A percentile compares a stretch with the other conserved stretches of the same genome.
Evolutionary conservation across 2,888 invertebrate species (phyloP).

Genomic region (Actias luna): DNA sequence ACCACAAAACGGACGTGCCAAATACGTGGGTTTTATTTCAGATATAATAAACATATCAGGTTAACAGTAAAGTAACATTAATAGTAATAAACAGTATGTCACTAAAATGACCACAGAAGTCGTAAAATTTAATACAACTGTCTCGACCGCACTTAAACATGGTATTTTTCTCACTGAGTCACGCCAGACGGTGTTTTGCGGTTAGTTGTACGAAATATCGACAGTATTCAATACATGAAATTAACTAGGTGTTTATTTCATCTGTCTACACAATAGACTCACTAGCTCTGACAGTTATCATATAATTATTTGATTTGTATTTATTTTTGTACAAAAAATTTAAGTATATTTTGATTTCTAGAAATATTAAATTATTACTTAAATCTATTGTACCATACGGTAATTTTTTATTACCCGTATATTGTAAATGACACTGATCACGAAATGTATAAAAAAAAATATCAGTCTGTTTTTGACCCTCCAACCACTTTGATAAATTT

Average conservation of each 20-base stretch:
- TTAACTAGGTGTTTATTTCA: neutral
- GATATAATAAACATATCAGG: slow-evolving; percentile 41
- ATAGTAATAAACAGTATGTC: slow-evolving; percentile 49
- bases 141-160: slow-evolving; percentile 33
- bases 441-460: no score
- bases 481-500: no score
- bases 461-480: no score
- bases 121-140: slow-evolving; percentile 56
- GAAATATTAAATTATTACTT: no score
- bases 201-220: neutral
- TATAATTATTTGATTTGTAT: no score
- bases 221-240: neutral
- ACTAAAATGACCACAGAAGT: slow-evolving; percentile 51
- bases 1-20: slow-evolving; percentile 23
- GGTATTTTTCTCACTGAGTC: slow-evolving; percentile 26
- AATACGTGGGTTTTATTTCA: slow-evolving; percentile 29
- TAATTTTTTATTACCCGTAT: no score
- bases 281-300: no score
- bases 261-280: no score
- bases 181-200: neutral
- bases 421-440: no score
- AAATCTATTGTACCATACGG: no score
- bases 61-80: slow-evolving; percentile 43
- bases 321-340: no score
- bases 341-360: no score